Percentiles rank a stretch among this genome's conserved stretches.
Evolutionary conservation across 2,113 vertebrate species (phyloP).

Genomic region (Mus pahari): DNA sequence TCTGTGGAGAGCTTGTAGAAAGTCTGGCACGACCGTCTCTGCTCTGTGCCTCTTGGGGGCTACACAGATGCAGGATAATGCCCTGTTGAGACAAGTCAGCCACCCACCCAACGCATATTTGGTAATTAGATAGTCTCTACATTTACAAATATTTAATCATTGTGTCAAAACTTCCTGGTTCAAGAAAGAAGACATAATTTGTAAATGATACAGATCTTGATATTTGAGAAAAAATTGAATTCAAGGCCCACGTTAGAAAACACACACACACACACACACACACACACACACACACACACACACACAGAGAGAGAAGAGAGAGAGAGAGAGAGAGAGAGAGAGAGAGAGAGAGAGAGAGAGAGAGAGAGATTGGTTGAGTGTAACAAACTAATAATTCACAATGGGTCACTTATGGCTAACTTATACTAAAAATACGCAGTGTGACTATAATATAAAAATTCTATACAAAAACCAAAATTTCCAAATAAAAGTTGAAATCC

Average conservation of each 20-base stretch:
- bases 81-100: neutral
- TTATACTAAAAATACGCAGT: conserved; percentile 36
- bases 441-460: neutral
- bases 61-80: neutral
- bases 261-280: neutral
- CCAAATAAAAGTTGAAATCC: conserved; percentile 20
- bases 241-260: neutral
- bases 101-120: neutral
- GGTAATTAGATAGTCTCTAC: neutral
- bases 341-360: too few relatives aligned
- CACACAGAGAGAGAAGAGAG: too few relatives aligned
- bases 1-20: neutral
- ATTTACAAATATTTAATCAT: conserved; percentile 42
- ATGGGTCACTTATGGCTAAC: neutral
- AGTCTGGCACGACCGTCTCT: neutral
- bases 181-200: conserved; percentile 27
- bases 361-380: conserved; percentile 8
- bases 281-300: too few relatives aligned
- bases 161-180: neutral
- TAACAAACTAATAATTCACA: neutral
- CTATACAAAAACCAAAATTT: conserved; percentile 28
- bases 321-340: too few relatives aligned
- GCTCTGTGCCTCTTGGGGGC: neutral
- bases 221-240: conserved; percentile 34
- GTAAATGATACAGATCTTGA: neutral